phyloP scores from a whole-genome alignment of 2,888 invertebrate species.

The Alviniconcha strummeri region DNA sequence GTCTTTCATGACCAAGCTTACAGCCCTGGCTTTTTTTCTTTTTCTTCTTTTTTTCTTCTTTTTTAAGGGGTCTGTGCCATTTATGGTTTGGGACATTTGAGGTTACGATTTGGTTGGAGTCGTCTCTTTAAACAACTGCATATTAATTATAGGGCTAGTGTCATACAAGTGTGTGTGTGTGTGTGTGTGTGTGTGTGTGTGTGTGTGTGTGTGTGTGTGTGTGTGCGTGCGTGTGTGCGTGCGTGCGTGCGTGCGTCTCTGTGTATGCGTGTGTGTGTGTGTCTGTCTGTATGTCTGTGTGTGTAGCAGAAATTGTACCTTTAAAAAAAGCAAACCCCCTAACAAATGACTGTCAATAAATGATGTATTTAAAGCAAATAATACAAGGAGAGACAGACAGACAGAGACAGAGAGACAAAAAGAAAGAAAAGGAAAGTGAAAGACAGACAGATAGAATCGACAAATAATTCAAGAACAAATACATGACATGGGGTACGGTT shows the following conservation, averaged over 20 bases:
- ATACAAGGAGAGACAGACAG: too few species aligned
- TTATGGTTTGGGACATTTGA: too few species aligned
- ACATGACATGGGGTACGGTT: too few species aligned
- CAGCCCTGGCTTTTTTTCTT: neutral
- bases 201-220: slow-evolving; percentile 1
- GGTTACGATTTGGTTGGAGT: too few species aligned
- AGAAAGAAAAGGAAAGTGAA: neutral
- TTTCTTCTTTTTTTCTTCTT: slow-evolving; percentile 5
- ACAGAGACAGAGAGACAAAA: neutral
- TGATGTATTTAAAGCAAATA: too few species aligned
- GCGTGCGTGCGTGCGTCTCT: neutral
- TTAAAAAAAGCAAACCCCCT: neutral
- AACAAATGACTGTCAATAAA: neutral
- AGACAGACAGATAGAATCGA: too few species aligned
- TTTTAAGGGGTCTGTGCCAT: neutral
- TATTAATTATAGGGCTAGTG: too few species aligned
- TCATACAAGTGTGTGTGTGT: slow-evolving; percentile 9
- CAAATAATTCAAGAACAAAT: too few species aligned
- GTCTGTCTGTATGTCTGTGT: neutral
- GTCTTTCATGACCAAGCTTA: neutral
- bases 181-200: slow-evolving; percentile 17
- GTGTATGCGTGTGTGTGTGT: slow-evolving; percentile 4
- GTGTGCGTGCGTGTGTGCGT: neutral
- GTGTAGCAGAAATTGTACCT: neutral
- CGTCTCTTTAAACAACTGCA: too few species aligned